Conservation (phyloP, 2,797 vertebrate species). For the Paratrypauchen microcephalus region DNA sequence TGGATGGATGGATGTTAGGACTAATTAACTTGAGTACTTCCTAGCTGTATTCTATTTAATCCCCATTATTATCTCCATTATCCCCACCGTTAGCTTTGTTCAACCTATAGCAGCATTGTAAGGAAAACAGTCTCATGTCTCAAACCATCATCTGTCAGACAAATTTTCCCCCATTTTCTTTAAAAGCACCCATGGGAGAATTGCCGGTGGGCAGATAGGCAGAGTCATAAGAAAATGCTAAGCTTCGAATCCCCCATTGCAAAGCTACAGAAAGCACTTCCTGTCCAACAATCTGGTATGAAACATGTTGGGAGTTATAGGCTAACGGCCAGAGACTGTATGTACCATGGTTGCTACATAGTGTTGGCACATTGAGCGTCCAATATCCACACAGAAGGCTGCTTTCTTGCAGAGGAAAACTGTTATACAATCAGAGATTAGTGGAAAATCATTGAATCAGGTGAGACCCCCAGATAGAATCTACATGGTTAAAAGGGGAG, state of each 20-base stretch:
- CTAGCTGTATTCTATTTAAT: background rate
- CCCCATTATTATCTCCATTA: slow-evolving; percentile 11
- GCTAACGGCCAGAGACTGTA: slow-evolving; percentile 36
- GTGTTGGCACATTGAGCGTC: slow-evolving; percentile 24
- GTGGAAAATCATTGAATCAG: background rate
- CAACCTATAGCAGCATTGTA: slow-evolving; percentile 7
- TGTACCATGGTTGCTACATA: slow-evolving; percentile 49
- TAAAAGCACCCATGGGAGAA: slow-evolving; percentile 15
- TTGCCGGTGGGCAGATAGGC: slow-evolving; percentile 15
- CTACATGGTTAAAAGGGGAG: too few species aligned
- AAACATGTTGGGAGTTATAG: slow-evolving; percentile 35
- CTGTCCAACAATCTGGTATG: slow-evolving; percentile 30
- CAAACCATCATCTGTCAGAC: slow-evolving; percentile 12
- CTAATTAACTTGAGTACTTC: too few species aligned
- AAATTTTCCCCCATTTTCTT: slow-evolving; percentile 4
- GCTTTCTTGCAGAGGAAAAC: slow-evolving; percentile 39
- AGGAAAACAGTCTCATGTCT: slow-evolving; percentile 2
- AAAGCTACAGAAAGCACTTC: slow-evolving; percentile 14
- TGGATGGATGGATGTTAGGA: too few species aligned
- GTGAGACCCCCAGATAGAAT: background rate
- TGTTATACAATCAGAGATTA: slow-evolving; percentile 34
- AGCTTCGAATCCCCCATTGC: background rate
- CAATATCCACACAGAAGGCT: slow-evolving; percentile 49
- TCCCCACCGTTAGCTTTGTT: slow-evolving; percentile 17
- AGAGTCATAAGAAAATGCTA: slow-evolving; percentile 23